These are phyloP conservation scores for Tipula helvola DNA, from an alignment of 2,888 invertebrate genomes.

Conservation along the genomic window DNA sequence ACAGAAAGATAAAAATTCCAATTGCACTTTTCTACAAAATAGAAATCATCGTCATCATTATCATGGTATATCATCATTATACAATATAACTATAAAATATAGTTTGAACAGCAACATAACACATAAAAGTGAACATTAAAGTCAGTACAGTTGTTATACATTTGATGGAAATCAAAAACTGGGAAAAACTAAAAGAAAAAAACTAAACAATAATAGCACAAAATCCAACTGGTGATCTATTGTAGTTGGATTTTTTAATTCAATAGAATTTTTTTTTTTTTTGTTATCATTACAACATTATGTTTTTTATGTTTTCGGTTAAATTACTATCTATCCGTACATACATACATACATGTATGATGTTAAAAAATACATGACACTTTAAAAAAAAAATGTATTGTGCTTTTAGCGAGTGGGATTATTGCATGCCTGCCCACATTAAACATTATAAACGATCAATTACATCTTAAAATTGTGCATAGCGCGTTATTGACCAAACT, in stretches of 20 bases:
- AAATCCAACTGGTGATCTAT: not conserved
- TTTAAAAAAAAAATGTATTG: not conserved
- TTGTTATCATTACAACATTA: not conserved
- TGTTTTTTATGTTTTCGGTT: not conserved
- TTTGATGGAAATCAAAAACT: constrained; percentile 4
- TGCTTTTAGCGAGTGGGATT: not conserved
- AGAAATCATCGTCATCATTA: not conserved
- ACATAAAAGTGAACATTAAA: not conserved
- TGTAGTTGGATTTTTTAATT: not conserved
- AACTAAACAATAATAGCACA: not conserved
- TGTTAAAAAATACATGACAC: not conserved
- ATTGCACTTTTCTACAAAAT: not conserved
- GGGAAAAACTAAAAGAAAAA: not conserved
- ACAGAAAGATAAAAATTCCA: not conserved
- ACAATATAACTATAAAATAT: not conserved
- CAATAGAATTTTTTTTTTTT: not conserved
- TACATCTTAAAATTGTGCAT: not conserved
- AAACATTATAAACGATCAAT: not conserved
- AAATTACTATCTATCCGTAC: not conserved
- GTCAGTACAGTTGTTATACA: not conserved
- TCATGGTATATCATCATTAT: not conserved
- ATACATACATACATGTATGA: not conserved
- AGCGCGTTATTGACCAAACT: not conserved
- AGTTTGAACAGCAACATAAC: not conserved
- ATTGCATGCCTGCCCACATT: not conserved